Evolutionary conservation across 2,113 vertebrate genomes (phyloP).

Genomic region (Tretioscincus oriximinensis): DNA sequence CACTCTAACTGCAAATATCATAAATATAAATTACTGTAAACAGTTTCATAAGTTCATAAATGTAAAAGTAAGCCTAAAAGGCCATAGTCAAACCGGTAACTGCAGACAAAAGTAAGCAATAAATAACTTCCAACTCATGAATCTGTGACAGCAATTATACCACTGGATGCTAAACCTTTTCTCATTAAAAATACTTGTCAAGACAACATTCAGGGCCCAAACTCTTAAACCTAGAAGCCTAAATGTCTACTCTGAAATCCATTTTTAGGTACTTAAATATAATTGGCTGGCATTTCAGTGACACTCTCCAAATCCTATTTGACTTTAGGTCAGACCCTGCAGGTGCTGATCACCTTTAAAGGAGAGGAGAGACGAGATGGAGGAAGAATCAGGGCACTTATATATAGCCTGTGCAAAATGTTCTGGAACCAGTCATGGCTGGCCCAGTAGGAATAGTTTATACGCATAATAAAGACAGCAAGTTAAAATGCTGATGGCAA

Average conservation of each 20-base stretch:
- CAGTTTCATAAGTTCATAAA: no score
- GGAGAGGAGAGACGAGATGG: not conserved
- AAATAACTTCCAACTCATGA: not conserved
- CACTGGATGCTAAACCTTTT: not conserved
- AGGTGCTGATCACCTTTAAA: constrained; percentile 11
- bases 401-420: not conserved
- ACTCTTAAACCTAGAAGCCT: not conserved
- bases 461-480: not conserved
- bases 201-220: not conserved
- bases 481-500: not conserved
- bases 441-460: not conserved
- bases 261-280: not conserved
- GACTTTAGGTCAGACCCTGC: not conserved
- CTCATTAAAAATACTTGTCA: not conserved
- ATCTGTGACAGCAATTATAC: not conserved
- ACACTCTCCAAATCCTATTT: not conserved
- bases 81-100: not conserved
- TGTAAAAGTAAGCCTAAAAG: not conserved
- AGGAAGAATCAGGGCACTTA: not conserved
- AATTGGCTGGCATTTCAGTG: not conserved
- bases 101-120: not conserved
- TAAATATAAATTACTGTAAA: no score
- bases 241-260: not conserved
- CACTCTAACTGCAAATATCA: no score
- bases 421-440: not conserved